phyloP scores from a whole-genome alignment of 2,888 invertebrate species.

The Lithosia quadra region DNA sequence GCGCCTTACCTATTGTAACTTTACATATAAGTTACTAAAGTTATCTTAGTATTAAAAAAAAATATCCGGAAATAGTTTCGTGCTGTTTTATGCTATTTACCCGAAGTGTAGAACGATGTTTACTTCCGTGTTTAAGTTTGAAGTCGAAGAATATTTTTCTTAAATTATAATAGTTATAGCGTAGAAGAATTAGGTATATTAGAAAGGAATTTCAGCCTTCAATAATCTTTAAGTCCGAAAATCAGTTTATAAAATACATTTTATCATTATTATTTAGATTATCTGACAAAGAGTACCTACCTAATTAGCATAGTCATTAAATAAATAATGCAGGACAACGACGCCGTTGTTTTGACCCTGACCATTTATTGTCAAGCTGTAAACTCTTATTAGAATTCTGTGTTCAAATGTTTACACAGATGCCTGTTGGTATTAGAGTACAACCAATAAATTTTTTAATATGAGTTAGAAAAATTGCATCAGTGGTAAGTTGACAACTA shows the following conservation, averaged over 20 bases:
- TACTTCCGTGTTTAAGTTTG: constrained; percentile 56
- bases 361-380: background rate
- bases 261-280: background rate
- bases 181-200: constrained; percentile 24
- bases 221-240: background rate
- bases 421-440: too few relatives aligned
- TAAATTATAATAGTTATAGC: constrained; percentile 17
- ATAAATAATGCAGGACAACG: background rate
- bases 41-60: constrained; percentile 4
- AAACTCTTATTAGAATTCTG: background rate
- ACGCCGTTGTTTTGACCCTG: background rate
- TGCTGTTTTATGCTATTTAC: background rate
- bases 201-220: constrained; percentile 44
- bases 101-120: constrained; percentile 32
- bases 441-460: background rate
- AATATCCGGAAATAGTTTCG: background rate
- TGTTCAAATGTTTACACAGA: background rate
- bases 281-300: constrained; percentile 6
- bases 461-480: too few relatives aligned
- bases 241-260: background rate
- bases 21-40: constrained; percentile 27
- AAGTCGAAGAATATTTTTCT: constrained; percentile 48
- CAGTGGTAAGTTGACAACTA: too few relatives aligned
- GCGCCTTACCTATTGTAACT: constrained; percentile 47
- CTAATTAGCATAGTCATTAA: constrained; percentile 13